phyloP scores from a whole-genome alignment of 2,797 vertebrate species.

The Lophius americanus region DNA sequence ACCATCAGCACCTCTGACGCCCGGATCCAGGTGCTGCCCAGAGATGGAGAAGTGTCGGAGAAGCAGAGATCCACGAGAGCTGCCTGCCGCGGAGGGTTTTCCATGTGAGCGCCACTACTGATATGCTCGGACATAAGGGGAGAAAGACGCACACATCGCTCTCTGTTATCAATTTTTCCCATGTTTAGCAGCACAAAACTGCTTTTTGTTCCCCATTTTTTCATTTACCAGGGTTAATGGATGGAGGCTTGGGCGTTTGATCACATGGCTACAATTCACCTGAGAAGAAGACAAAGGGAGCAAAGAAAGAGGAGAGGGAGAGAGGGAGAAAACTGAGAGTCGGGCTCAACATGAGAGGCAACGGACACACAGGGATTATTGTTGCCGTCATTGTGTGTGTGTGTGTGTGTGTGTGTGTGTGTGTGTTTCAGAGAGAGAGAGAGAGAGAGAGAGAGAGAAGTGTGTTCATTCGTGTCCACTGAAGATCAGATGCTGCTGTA shows the following conservation, averaged over 20 bases:
- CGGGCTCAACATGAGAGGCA: conserved; percentile 77
- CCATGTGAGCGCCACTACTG: conserved; percentile 72
- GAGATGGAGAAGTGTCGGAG: conserved; percentile 35
- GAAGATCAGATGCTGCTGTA: conserved; percentile 49
- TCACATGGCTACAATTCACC: conserved; percentile 89
- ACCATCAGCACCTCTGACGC: conserved; percentile 50
- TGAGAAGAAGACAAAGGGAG: conserved; percentile 87
- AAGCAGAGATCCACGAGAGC: conserved; percentile 63
- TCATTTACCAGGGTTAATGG: conserved; percentile 86
- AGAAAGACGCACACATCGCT: conserved; percentile 83
- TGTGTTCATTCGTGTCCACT: conserved; percentile 9
- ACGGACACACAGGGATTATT: conserved; percentile 83
- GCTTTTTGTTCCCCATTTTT: conserved; percentile 86
- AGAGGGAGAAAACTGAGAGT: conserved; percentile 76
- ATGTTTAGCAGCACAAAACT: conserved; percentile 86
- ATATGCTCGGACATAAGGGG: conserved; percentile 80
- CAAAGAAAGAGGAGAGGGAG: conserved; percentile 80
- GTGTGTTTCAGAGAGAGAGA: conserved; percentile 26
- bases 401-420: conserved; percentile 38
- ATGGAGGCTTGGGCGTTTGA: conserved; percentile 86
- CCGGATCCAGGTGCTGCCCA: conserved; percentile 58
- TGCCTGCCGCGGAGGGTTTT: conserved; percentile 63
- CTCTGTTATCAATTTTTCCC: conserved; percentile 85
- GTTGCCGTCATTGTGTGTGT: conserved; percentile 71
- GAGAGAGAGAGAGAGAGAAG: conserved; percentile 8